phyloP scores from a whole-genome alignment of 2,113 vertebrate species.

The Aphelocoma coerulescens region DNA sequence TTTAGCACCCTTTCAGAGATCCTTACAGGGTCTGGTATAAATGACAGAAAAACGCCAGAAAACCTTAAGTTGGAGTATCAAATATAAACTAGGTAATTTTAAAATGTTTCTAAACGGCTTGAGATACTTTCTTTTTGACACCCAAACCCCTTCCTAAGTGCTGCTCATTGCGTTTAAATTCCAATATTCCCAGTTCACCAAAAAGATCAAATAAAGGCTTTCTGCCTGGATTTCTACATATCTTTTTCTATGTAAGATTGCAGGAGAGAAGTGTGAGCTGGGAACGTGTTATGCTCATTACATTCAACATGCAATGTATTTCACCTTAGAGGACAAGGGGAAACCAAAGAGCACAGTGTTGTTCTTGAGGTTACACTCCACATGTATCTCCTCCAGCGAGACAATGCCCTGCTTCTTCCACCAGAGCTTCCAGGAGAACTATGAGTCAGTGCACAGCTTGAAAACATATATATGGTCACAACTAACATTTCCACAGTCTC shows the following conservation, averaged over 20 bases:
- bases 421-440: neutral
- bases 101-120: neutral
- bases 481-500: neutral
- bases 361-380: neutral
- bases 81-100: neutral
- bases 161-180: neutral
- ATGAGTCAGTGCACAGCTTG: neutral
- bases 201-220: neutral
- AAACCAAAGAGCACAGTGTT: neutral
- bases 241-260: neutral
- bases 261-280: neutral
- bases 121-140: neutral
- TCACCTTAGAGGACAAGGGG: neutral
- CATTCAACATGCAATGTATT: rapidly evolving
- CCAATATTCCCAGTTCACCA: neutral
- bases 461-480: neutral
- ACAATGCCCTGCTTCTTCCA: neutral
- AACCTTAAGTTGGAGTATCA: rapidly evolving
- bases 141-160: neutral
- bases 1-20: neutral
- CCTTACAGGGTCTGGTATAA: neutral
- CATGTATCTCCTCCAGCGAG: neutral
- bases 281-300: neutral
- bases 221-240: neutral
- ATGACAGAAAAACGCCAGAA: neutral